Evolutionary conservation across 2,797 vertebrate genomes (phyloP).

Genomic region (Lindbergichthys nudifrons): DNA sequence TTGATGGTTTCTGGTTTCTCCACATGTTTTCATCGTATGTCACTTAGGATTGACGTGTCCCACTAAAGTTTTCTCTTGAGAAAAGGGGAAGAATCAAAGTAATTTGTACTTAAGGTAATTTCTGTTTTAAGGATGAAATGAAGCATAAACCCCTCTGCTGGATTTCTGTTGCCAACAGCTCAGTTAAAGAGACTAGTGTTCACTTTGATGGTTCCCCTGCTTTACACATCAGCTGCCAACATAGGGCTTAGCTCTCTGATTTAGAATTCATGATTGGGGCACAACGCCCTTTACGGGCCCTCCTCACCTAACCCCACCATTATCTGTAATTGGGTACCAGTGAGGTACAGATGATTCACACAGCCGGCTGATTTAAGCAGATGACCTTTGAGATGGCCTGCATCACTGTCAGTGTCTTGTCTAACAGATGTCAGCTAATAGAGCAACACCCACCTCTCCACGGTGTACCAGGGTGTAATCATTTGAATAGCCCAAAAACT

Average conservation of each 20-base stretch:
- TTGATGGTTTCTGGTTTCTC: background rate
- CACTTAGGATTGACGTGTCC: background rate
- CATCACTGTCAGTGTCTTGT: conserved; percentile 43
- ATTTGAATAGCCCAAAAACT: background rate
- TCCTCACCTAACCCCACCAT: conserved; percentile 27
- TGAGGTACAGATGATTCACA: conserved; percentile 30
- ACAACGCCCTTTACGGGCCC: conserved; percentile 23
- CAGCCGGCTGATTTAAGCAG: conserved; percentile 19
- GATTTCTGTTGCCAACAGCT: conserved; percentile 7
- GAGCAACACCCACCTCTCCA: background rate
- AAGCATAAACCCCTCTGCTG: background rate
- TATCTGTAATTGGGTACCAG: conserved; percentile 59
- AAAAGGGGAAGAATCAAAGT: background rate
- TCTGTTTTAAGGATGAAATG: background rate
- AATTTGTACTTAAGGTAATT: background rate
- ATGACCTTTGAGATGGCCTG: conserved; percentile 50
- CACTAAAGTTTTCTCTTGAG: background rate
- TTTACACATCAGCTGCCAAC: too few relatives aligned
- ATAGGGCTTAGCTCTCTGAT: conserved; percentile 23
- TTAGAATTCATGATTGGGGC: conserved; percentile 25
- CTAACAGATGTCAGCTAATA: conserved; percentile 29
- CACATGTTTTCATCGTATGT: background rate
- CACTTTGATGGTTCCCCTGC: too few relatives aligned
- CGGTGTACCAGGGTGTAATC: background rate
- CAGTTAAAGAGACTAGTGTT: conserved; percentile 15